Base-by-base conservation (phyloP, 2,113 vertebrate genomes). In the Leptosomus discolor region DNA sequence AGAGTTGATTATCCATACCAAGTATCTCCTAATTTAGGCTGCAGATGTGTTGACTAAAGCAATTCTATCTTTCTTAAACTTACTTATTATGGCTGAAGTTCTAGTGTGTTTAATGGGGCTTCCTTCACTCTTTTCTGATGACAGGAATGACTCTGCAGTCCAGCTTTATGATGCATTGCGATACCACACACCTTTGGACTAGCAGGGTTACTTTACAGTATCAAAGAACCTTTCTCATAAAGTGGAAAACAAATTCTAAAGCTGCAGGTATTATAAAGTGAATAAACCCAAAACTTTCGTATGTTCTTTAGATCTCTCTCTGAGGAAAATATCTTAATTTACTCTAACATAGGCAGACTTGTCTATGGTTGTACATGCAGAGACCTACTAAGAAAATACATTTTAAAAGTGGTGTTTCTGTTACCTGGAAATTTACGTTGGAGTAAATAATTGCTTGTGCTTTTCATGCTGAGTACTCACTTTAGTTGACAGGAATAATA, bases 351-450 rank as follows among this genome's bases (percentile, higher is more conserved):
- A 65, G 6, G 1, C 18, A 87, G 17, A 39, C 24, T n/a, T 85
- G 20, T 3, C 9, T 11, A 7, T 39, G 29, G 64, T n/a, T 39
- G 3, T 43, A 36, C 0, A 0, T 61, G 15, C 24, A 68, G 13
- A 58, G 46, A 53, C 71, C 39, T 64, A 37, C 34, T 63, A 51
- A 64, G 75, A 69, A 73, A 71, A 71, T 8, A 24, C 6, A 24
- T 75, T 88, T 85, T 37, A 90, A 57, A 90, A 57, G 46, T 9
- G 6, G 2, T 26, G 6, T 23, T 77, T 50, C 37, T 71, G 3
- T 74, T 78, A 58, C 17, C 50, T 65, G 15, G n/a, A 77, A 88
- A 45, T 76, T 46, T 71, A 37, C 1, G 3, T 53, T 68, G 15
- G 20, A 54, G 4, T 64, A 88, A 92, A 71, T 46, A 64, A 30